Evolutionary conservation across 2,797 vertebrate genomes (phyloP).

Genomic region (Potorous gilbertii): DNA sequence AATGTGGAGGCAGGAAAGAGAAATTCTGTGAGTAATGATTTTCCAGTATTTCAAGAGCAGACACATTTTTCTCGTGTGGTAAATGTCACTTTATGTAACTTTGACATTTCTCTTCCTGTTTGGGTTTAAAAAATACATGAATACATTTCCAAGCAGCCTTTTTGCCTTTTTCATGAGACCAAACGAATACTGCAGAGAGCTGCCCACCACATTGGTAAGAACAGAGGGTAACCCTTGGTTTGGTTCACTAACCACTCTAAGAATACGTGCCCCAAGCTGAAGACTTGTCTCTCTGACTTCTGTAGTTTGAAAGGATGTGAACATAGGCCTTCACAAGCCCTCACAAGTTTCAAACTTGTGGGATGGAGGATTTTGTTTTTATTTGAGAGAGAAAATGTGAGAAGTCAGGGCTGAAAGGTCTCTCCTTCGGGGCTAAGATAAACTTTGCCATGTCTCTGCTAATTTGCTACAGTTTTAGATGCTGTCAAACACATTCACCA

Average conservation of each 20-base stretch:
- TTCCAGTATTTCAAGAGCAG: not conserved
- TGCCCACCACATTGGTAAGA: not conserved
- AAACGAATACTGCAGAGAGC: not conserved
- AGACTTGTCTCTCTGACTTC: not conserved
- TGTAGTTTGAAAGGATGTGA: not conserved
- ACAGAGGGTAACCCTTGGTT: not conserved
- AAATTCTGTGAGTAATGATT: not conserved
- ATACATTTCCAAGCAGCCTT: not conserved
- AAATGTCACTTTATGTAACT: not conserved
- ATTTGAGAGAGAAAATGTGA: not conserved
- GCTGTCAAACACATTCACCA: not conserved
- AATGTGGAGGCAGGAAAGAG: not conserved
- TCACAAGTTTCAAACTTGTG: not conserved
- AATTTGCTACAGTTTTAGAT: not conserved
- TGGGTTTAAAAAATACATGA: not conserved
- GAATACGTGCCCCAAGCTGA: not conserved
- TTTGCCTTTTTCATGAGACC: not conserved
- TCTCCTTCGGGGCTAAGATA: not conserved
- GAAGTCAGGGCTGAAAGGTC: not conserved
- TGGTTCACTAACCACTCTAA: not conserved
- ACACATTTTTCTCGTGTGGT: not conserved
- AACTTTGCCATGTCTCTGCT: not conserved
- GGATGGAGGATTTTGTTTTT: not conserved
- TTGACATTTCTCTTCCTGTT: not conserved
- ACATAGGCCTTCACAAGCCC: not conserved